Evolutionary conservation across 2,797 vertebrate genomes (phyloP), one percentile per base, ranked within the genome.

Genomic region (Trachops cirrhosus): DNA sequence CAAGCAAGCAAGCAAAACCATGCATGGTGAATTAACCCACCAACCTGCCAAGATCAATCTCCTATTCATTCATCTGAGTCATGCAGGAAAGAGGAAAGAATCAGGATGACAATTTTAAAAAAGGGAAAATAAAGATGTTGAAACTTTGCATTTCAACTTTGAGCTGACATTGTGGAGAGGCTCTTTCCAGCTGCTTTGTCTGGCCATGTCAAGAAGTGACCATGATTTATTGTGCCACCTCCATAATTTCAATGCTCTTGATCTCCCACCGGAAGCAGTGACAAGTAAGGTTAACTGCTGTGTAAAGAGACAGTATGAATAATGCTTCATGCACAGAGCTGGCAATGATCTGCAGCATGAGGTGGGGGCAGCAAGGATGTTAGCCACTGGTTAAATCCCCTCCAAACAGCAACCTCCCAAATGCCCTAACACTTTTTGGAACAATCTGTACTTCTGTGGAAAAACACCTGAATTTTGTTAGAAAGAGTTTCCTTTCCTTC

Each of bases 271-370:
- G 78, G 97, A 96, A 95, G 83, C 92, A 41, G 88, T 90, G 94
- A 98, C 97, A 97, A 97, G 92, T 50, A 96, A 98, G 97, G 97
- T 96, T 94, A 97, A 97, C 95, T 94, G 96, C 96, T 94, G 90
- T 90, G 92, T 96, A 71, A 94, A 93, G 93, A 91, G 96, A 97
- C 94, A 92, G 92, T 70, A 64, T 95, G 96, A 97, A 52, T 96
- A 94, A 97, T 97, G 96, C 89, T 21, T 64, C 4, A 0, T 14
- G 21, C 79, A 39, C 46, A 15, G 89, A 88, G 46, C 95, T 94
- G 88, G 80, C 95, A n/a, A 82, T 74, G 91, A 75, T 95, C 93
- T 88, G 16, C 57, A 8, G 78, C 0, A 0, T 19, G 2, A 64
- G 85, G 18, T 8, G 29, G 50, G 70, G 44, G 57, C 41, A 54